Evolutionary conservation across 2,113 vertebrate species (phyloP), one percentile per base, ranked within the genome.

Genomic region (Eolophus roseicapilla): DNA sequence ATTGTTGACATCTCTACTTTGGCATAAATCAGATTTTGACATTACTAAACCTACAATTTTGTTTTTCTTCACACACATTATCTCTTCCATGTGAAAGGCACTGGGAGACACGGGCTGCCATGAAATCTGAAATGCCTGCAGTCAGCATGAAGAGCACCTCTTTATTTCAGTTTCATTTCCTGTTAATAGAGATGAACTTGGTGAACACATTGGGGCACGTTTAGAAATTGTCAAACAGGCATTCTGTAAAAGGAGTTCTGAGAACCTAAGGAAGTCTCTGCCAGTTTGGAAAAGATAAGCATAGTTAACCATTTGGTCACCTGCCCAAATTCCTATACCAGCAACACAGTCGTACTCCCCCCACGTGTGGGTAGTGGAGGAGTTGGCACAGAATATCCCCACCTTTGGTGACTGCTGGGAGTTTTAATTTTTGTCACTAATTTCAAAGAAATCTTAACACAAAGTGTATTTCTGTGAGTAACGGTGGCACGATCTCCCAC

Each of bases 11-110:
- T 96, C 95, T 98, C 95, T 97, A 82, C 97, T 98, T 98, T 98
- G 98, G 97, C 97, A 98, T 96, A 97, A 97, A 98, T 98, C 94
- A 95, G 93, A 97, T 96, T 98, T 97, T 98, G 96, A 98, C 97
- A 96, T 88, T 95, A 98, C 94, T 98, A 97, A 98, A 97, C 97
- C 98, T 98, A 96, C 96, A 98, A 96, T 98, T 98, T 98, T 98
- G 95, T 97, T 95, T 97, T 87, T 96, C 96, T 98, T 97, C 68
- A 46, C 90, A 91, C 95, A 84, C 97, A 97, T 98, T 98, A 97
- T 98, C 95, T 97, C 85, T 94, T 97, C 86, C 93, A 65, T 92
- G 59, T 92, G 93, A 97, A 94, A 98, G 96, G 74, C 95, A 82
- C 86, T 67, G 88, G 67, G 92, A 97, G 95, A 96, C 82, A 19